Conservation (phyloP, 2,113 vertebrate genomes). For the Nasalis larvatus region DNA sequence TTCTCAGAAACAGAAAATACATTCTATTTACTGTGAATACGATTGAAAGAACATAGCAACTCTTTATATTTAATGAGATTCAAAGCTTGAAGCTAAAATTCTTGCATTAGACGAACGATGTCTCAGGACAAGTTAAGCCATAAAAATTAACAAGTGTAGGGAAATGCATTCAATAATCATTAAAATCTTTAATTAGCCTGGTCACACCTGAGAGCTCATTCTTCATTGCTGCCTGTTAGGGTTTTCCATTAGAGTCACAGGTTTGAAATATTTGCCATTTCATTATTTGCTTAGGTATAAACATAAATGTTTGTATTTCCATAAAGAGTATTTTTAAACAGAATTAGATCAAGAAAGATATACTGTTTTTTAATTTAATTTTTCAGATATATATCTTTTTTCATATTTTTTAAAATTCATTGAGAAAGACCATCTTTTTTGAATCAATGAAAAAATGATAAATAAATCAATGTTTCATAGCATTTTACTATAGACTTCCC, state of each 20-base stretch:
- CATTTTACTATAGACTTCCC: neutral
- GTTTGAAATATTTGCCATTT: neutral
- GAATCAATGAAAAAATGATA: no score
- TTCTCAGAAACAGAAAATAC: slow-evolving; percentile 1
- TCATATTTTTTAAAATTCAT: neutral
- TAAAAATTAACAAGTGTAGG: slow-evolving; percentile 50
- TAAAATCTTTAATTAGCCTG: slow-evolving; percentile 54
- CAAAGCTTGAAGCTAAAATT: slow-evolving; percentile 21
- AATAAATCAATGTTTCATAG: neutral
- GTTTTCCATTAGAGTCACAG: neutral
- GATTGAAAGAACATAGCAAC: neutral
- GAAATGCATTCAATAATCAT: slow-evolving; percentile 40
- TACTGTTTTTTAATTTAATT: neutral
- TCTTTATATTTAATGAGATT: neutral
- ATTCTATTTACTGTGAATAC: neutral
- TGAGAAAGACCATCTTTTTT: neutral
- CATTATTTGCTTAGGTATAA: neutral
- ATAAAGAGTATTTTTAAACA: neutral
- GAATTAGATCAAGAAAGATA: neutral
- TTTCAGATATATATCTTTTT: neutral
- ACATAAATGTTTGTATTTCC: neutral
- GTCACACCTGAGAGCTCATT: neutral
- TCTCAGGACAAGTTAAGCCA: slow-evolving; percentile 45
- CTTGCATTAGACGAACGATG: slow-evolving; percentile 34
- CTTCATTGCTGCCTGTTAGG: neutral